Percentiles rank a stretch among this genome's conserved stretches.
Conservation (phyloP, 1,140 invertebrate genomes). For the Drosophila ananassae region DNA sequence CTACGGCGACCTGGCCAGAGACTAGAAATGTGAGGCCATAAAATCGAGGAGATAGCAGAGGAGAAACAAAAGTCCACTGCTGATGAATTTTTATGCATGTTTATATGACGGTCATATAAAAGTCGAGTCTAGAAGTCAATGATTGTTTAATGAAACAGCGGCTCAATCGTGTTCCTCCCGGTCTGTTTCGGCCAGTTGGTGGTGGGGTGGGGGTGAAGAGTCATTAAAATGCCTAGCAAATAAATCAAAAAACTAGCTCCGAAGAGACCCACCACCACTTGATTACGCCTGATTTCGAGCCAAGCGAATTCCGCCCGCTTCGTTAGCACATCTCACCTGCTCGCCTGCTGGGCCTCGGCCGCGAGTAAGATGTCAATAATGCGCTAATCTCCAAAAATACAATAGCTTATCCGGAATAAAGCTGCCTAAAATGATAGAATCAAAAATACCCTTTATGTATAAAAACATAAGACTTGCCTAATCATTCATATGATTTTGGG, state of each 20-base stretch:
- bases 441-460: background rate
- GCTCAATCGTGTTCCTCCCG: conserved; percentile 1
- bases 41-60: conserved; percentile 53
- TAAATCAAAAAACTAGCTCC: conserved; percentile 69
- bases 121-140: conserved; percentile 70
- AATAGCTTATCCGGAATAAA: conserved; percentile 6
- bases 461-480: background rate
- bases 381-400: conserved; percentile 51
- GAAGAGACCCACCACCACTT: conserved; percentile 52
- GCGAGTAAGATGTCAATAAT: conserved; percentile 48
- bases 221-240: conserved; percentile 69
- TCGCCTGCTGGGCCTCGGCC: conserved; percentile 46
- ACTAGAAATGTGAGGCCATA: conserved; percentile 72
- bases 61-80: conserved; percentile 66
- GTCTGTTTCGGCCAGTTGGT: background rate
- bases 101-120: conserved; percentile 76
- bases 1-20: conserved; percentile 13
- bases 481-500: background rate
- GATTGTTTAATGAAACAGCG: conserved; percentile 75
- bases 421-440: background rate
- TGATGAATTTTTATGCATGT: conserved; percentile 82
- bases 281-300: conserved; percentile 57
- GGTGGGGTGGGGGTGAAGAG: conserved; percentile 24
- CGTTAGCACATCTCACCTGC: conserved; percentile 63
- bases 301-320: conserved; percentile 71